Evolutionary conservation across 2,888 invertebrate species (phyloP).

Genomic region (Rhogogaster chlorosoma): DNA sequence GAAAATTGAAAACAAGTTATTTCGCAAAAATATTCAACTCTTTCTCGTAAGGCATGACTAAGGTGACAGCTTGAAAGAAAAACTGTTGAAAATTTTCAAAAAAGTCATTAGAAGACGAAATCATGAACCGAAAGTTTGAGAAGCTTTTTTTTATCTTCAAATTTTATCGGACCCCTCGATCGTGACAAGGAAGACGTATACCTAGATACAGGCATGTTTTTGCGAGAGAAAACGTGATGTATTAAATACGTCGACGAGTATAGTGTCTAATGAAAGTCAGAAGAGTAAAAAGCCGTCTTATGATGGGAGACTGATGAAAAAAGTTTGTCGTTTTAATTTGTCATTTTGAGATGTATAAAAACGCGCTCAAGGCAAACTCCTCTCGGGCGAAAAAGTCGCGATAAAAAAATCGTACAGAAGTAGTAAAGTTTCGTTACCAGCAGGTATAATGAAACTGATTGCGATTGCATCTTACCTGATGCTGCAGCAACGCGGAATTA

Average conservation of each 20-base stretch:
- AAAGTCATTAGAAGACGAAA: too few species aligned
- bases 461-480: not conserved
- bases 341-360: constrained; percentile 12
- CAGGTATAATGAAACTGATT: not conserved
- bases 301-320: constrained; percentile 22
- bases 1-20: not conserved
- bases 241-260: not conserved
- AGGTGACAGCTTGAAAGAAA: not conserved
- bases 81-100: not conserved
- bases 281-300: not conserved
- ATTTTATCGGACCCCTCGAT: not conserved
- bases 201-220: not conserved
- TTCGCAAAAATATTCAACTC: not conserved
- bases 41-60: not conserved
- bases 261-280: not conserved
- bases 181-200: not conserved
- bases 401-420: not conserved
- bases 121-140: not conserved
- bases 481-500: not conserved
- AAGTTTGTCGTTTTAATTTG: constrained; percentile 33
- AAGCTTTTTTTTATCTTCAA: not conserved
- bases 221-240: not conserved
- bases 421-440: not conserved
- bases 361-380: not conserved
- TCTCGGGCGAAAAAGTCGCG: not conserved